phyloP scores from a whole-genome alignment of 2,113 vertebrate genomes.

The Atherinomorus stipes region DNA sequence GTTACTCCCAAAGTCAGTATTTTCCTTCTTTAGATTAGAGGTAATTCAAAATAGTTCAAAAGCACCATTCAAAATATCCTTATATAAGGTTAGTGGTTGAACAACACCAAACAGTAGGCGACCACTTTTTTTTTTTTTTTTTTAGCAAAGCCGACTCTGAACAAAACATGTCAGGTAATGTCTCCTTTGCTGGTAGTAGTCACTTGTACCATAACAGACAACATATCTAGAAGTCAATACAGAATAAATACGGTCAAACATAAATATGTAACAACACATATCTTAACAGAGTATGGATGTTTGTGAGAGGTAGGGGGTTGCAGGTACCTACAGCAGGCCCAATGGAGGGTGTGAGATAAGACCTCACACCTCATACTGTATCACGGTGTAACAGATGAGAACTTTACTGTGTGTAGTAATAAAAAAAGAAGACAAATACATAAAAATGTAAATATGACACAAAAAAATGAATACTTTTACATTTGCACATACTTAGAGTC shows the following conservation, averaged over 20 bases:
- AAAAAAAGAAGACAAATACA: slow-evolving; percentile 19
- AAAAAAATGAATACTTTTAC: not conserved
- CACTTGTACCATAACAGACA: slow-evolving; percentile 61
- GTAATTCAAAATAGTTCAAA: slow-evolving; percentile 81
- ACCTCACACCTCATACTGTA: slow-evolving; percentile 53
- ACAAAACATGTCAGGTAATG: slow-evolving; percentile 46
- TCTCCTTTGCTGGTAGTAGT: slow-evolving; percentile 65
- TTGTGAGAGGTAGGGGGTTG: slow-evolving; percentile 83
- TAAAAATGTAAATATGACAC: not conserved
- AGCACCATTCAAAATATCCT: slow-evolving; percentile 75
- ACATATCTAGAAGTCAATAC: slow-evolving; percentile 73
- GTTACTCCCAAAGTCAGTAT: slow-evolving; percentile 51
- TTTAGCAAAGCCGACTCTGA: slow-evolving; percentile 47
- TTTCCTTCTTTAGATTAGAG: slow-evolving; percentile 67
- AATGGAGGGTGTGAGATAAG: slow-evolving; percentile 38
- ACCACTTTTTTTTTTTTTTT: slow-evolving; percentile 46
- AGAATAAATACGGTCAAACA: slow-evolving; percentile 81
- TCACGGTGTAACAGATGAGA: slow-evolving; percentile 54
- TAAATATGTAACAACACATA: slow-evolving; percentile 76
- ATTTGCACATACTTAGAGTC: not conserved
- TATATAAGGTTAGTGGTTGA: slow-evolving; percentile 74
- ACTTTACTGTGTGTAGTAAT: slow-evolving; percentile 25
- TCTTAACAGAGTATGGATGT: slow-evolving; percentile 73
- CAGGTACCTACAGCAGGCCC: slow-evolving; percentile 59
- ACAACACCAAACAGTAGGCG: slow-evolving; percentile 52